Base-by-base conservation (phyloP, 53 echinoderm and acorn worm species). In the Crossaster papposus region DNA sequence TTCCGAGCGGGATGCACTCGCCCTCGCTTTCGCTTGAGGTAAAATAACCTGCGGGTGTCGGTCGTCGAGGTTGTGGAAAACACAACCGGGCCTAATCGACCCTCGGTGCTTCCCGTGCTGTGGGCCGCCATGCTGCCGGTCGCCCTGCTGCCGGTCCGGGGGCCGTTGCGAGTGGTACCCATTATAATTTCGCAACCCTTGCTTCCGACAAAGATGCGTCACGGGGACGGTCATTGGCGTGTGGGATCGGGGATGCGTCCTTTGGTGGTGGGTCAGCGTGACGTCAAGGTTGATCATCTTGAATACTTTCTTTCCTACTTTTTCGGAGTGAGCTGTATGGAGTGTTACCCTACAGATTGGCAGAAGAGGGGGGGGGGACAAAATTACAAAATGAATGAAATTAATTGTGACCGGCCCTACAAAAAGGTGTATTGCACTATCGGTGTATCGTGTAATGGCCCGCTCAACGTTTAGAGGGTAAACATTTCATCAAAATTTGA, bases 101-200 rank as follows among this genome's bases (percentile, higher is more conserved):
- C 58, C 58, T 10, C 29, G 17, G 36, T 15, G 7, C 17, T 34
- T 3, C 54, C 15, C 81, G 10, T 34, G 1, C 52, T n/a, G n/a
- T n/a, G n/a, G n/a, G n/a, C 8, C 81, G 14, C 79, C 62, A n/a
- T n/a, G n/a, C n/a, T n/a, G n/a, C n/a, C n/a, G n/a, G n/a, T n/a
- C n/a, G n/a, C n/a, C n/a, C n/a, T n/a, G n/a, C 63, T 79, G 53
- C 28, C 24, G 58, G 3, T 90, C 83, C 54, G 91, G 87, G 51
- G 80, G 73, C 12, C 81, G 80, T 24, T 30, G 86, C 1, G 88
- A 53, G 52, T 91, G 91, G 73, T 70, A 78, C 58, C 85, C 80
- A 9, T 14, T 24, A 51, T 85, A 51, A 86, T 79, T 87, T 64
- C 80, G 78, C 54, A 2, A 32, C 54, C 80, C 54, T 54, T 30